phyloP scores from a whole-genome alignment of 2,797 vertebrate genomes.

The Propithecus perrieri region DNA sequence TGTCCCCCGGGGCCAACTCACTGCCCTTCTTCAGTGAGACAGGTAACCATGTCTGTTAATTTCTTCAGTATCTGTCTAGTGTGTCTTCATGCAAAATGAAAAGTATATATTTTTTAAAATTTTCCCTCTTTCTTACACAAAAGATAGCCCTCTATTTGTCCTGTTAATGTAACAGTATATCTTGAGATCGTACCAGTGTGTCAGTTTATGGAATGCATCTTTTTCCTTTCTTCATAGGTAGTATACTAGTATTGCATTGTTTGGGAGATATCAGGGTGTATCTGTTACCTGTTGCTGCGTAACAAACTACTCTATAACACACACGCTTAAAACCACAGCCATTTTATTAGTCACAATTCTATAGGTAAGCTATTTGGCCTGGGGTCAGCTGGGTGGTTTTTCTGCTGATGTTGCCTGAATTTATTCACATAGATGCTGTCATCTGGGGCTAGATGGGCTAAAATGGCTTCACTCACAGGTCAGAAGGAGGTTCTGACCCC shows the following conservation, averaged over 20 bases:
- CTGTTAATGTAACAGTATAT: not conserved
- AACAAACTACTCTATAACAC: not conserved
- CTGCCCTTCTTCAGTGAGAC: not conserved
- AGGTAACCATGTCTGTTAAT: not conserved
- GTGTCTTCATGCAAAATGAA: not conserved
- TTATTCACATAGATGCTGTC: not conserved
- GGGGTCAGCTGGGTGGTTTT: not conserved
- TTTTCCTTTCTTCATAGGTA: not conserved
- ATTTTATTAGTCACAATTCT: not conserved
- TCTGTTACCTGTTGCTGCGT: not conserved
- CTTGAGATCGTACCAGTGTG: not conserved
- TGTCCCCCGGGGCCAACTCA: not conserved
- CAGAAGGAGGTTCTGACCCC: not conserved
- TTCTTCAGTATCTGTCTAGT: not conserved
- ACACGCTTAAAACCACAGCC: not conserved
- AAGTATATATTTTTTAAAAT: not conserved
- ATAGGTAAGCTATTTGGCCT: not conserved
- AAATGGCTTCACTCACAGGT: not conserved
- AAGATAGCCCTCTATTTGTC: not conserved
- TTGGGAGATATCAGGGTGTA: not conserved
- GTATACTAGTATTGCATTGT: rapidly evolving
- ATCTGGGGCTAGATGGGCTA: not conserved
- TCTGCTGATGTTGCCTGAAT: not conserved
- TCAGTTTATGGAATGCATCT: not conserved
- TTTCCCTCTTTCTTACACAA: not conserved